Conservation (phyloP, 1,140 invertebrate genomes). For the Danaus melanippus region DNA sequence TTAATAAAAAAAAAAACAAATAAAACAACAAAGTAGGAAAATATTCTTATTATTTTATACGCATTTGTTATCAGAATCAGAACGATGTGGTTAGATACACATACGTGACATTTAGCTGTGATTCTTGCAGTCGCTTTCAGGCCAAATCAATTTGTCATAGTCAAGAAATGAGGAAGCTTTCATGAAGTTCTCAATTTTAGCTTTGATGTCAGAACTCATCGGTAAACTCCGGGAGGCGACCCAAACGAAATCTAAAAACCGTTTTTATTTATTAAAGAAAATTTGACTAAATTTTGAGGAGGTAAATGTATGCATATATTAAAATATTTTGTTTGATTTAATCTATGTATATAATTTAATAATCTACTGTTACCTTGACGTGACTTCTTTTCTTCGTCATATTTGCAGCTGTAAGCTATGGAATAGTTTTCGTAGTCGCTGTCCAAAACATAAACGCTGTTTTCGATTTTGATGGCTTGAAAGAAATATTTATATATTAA, state of each 20-base stretch:
- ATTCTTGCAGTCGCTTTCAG: constrained; percentile 30
- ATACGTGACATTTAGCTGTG: too few species aligned
- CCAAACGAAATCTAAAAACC: constrained; percentile 42
- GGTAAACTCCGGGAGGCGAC: constrained; percentile 36
- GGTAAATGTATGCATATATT: too few species aligned
- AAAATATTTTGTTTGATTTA: too few species aligned
- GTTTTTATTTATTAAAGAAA: background rate
- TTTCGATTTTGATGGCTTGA: background rate
- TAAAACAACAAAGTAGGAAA: too few species aligned
- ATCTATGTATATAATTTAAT: background rate
- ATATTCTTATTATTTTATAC: too few species aligned
- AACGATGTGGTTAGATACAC: too few species aligned
- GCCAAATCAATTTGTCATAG: constrained; percentile 31
- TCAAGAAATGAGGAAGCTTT: constrained; percentile 39
- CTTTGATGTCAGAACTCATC: constrained; percentile 34
- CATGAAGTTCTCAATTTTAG: constrained; percentile 40
- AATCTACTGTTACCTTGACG: constrained; percentile 24
- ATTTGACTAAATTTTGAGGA: too few species aligned
- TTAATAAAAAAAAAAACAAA: too few species aligned
- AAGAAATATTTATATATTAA: constrained; percentile 1
- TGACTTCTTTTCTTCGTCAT: constrained; percentile 27
- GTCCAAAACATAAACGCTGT: background rate
- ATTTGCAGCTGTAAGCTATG: constrained; percentile 49
- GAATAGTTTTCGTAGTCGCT: constrained; percentile 26
- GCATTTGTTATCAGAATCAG: too few species aligned